Evolutionary conservation across 2,113 vertebrate species (phyloP).

Genomic region (Psittacula cyanocephala): DNA sequence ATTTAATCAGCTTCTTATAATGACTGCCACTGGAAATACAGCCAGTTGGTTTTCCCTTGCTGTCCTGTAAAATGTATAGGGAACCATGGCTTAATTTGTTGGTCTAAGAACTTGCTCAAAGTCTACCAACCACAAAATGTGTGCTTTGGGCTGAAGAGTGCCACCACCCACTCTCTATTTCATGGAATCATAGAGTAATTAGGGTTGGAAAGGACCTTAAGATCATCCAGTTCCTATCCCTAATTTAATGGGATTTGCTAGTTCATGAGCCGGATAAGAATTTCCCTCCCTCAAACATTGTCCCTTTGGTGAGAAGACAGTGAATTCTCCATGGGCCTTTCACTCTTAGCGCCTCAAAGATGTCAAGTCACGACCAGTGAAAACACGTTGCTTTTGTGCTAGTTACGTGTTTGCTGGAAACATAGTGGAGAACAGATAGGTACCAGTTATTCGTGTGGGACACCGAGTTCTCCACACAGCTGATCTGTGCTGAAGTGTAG

Average conservation of each 20-base stretch:
- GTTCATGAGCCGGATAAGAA: background rate
- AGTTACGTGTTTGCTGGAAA: background rate
- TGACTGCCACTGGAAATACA: background rate
- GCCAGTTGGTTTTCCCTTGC: background rate
- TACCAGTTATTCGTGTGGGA: background rate
- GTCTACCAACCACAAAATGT: background rate
- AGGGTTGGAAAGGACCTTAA: background rate
- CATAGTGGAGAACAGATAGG: background rate
- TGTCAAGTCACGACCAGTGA: background rate
- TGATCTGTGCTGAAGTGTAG: background rate
- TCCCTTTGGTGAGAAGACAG: background rate
- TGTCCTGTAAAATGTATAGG: background rate
- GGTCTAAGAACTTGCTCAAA: background rate
- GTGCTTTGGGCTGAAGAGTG: background rate
- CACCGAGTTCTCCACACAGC: background rate
- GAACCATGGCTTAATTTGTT: background rate
- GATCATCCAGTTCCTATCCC: background rate
- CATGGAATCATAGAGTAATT: background rate
- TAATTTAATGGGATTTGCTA: background rate
- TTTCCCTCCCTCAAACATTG: rapidly evolving
- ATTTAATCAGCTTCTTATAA: conserved; percentile 4
- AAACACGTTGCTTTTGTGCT: background rate
- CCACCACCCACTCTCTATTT: rapidly evolving
- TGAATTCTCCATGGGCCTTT: background rate
- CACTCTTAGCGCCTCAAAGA: background rate